Conservation (phyloP, 2,797 vertebrate genomes). For the Helarctos malayanus region DNA sequence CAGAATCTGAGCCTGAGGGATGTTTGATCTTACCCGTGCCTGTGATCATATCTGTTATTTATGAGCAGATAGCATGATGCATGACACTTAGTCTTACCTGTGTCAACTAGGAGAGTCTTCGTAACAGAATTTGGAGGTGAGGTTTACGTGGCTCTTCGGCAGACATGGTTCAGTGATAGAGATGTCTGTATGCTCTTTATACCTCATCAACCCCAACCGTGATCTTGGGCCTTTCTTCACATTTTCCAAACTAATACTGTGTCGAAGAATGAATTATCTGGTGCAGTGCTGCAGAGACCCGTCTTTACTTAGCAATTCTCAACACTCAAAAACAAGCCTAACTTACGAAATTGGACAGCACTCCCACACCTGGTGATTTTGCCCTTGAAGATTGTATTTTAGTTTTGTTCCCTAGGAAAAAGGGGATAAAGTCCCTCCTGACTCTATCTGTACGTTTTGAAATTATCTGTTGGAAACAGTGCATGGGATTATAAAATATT, state of each 20-base stretch:
- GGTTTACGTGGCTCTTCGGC: neutral
- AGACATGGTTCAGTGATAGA: neutral
- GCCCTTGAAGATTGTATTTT: neutral
- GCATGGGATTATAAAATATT: neutral
- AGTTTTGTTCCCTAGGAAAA: constrained; percentile 24
- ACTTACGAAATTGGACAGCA: neutral
- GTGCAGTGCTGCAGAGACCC: neutral
- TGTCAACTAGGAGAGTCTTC: neutral
- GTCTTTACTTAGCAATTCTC: neutral
- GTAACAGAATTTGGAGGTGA: neutral
- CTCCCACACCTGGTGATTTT: neutral
- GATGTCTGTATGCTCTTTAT: neutral
- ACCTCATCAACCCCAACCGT: neutral
- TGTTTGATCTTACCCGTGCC: neutral
- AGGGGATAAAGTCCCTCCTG: neutral
- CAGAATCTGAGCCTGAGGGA: neutral
- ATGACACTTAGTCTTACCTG: neutral
- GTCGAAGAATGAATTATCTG: neutral
- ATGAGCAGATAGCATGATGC: neutral
- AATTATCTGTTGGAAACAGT: neutral
- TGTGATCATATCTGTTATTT: neutral
- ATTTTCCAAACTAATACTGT: constrained; percentile 19
- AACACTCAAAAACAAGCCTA: neutral
- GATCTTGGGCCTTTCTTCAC: neutral
- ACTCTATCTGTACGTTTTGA: neutral